Evolutionary conservation across 2,888 invertebrate genomes (phyloP), one percentile per base, ranked within the genome.

Genomic region (Machimus atricapillus): DNA sequence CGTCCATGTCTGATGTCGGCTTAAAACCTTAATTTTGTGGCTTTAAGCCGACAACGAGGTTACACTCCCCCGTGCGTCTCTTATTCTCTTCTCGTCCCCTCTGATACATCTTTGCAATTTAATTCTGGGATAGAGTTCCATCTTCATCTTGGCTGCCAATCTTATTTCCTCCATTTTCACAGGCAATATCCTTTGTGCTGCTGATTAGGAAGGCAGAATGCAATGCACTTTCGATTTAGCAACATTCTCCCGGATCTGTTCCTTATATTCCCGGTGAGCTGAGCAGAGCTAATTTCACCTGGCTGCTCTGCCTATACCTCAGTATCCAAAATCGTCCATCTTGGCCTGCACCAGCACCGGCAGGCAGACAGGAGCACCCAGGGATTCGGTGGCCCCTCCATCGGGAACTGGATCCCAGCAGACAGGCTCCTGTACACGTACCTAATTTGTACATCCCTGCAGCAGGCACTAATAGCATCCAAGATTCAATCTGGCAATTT

Each of bases 401-500:
- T 19, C 66, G 66, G 66, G 66, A 19, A 23, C 23, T 66, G 66
- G 9, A 66, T 66, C 66, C 66, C 27, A 14, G 12, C 4, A 66
- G 66, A 66, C 4, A 27, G 3, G 23, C 14, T 27, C 66, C 66
- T 66, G 66, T 23, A 66, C 66, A 85, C 74, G 43, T 85, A 85
- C 74, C 85, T 85, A 85, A 85, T 85, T 85, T 85, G 85, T 85
- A 85, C 85, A 74, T 85, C 85, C 73, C 73, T 85, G 46, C 85
- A 85, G 46, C 16, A 85, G 43, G 46, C 52, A 85, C 85, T 85
- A 85, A 85, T 85, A 74, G 85, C 74, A 74, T 85, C 85, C 31
- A 74, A 74, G 85, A 85, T 85, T 85, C 85, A 85, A 85, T 85
- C 85, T 85, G 34, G 85, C 85, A 85, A 85, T 85, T 74, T 85